A percentile compares a stretch with the other conserved stretches of the same genome.
These are phyloP conservation scores for Verasper variegatus DNA, from an alignment of 2,113 vertebrate genomes.

Conservation along the genomic window DNA sequence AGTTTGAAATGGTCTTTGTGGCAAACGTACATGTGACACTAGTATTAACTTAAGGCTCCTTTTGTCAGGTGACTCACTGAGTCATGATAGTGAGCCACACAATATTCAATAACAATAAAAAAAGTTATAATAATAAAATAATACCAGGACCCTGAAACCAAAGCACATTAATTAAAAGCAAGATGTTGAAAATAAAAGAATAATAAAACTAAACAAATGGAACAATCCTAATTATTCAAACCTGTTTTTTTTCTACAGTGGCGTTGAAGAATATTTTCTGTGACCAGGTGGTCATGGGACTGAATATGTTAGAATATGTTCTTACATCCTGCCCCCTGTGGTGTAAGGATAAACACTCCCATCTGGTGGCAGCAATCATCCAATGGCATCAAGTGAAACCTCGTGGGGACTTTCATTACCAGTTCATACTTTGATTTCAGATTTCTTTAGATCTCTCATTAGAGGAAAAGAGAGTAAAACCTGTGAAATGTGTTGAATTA, in stretches of 20 bases:
- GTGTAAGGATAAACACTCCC: constrained; percentile 39
- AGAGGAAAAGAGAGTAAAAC: too few relatives aligned
- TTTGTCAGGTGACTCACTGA: background rate
- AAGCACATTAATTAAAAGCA: background rate
- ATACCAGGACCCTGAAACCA: background rate
- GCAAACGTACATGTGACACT: background rate
- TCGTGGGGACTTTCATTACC: too few relatives aligned
- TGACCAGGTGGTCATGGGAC: background rate
- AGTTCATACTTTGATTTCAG: too few relatives aligned
- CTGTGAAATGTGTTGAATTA: too few relatives aligned
- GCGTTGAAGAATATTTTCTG: background rate
- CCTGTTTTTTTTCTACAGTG: background rate
- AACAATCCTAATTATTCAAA: background rate
- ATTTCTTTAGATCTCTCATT: too few relatives aligned
- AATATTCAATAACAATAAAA: background rate
- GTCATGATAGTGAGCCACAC: background rate
- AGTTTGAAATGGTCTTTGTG: background rate
- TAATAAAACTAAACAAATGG: too few relatives aligned
- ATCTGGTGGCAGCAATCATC: constrained; percentile 36
- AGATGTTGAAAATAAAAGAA: background rate
- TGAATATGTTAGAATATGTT: background rate
- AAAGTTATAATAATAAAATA: background rate
- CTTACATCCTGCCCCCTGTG: background rate
- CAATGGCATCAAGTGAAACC: too few relatives aligned
- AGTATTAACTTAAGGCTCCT: too few relatives aligned